Evolutionary conservation across 2,888 invertebrate species (phyloP), one percentile per base, ranked within the genome.

Genomic region (Dorcus parallelipipedus): DNA sequence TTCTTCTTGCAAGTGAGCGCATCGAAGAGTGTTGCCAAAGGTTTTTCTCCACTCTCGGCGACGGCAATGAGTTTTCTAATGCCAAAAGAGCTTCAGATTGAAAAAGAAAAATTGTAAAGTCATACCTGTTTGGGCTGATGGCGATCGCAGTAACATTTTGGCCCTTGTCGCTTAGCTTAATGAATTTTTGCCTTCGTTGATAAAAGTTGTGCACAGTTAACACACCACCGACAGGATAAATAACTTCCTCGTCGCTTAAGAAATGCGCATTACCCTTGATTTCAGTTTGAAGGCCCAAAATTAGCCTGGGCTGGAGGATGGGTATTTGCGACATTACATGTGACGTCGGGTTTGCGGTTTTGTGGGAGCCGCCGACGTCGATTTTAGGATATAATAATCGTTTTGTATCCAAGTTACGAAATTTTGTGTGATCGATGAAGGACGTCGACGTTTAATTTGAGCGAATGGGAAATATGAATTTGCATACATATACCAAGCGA

Each of bases 171-270:
- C 86, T 81, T 23, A 90, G 78, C 65, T 86, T 83, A 51, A 92
- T 86, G 69, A 88, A 88, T 69, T 85, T 85, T 72, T 93, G 93
- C 64, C 85, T 86, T 71, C 86, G 86, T 67, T 86, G 84, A 6
- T 84, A 80, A 73, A 85, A 86, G 73, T 92, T 88, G 69, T 93
- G 91, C 59, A 92, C 81, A 0, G 87, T 84, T 50, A 93, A 78
- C 1, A 89, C 88, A 52, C 88, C 87, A 52, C 92, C 93, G 38
- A 89, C 89, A 0, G 91, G 90, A 76, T 93, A 93, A 50, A 92
- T 80, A 41, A 93, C 83, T 71, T 92, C 91, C 26, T 88, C 84
- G 71, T 89, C 90, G 17, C 84, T 81, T 55, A 89, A 78, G 69
- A 86, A 91, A 72, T 89, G 86, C 5, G 86, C 86, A 75, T 91